Conservation (phyloP, 2,113 vertebrate genomes). For the Bettongia penicillata region DNA sequence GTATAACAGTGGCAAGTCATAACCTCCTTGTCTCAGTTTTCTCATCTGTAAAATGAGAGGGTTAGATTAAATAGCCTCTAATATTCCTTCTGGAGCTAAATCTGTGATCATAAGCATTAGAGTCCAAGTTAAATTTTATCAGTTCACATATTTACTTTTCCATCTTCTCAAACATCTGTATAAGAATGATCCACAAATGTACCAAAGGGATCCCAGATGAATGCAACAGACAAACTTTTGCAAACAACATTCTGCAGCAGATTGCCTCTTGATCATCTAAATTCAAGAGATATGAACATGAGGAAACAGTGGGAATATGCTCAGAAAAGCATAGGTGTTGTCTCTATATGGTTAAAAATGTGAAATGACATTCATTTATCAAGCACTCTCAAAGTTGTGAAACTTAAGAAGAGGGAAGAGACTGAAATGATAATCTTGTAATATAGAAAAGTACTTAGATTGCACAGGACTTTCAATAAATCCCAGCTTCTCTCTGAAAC, state of each 20-base stretch:
- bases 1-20: not conserved
- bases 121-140: not conserved
- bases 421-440: not conserved
- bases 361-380: not conserved
- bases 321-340: not conserved
- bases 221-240: not conserved
- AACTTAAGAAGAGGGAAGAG: not conserved
- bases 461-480: not conserved
- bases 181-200: not conserved
- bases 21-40: not conserved
- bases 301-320: conserved; percentile 2
- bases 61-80: not conserved
- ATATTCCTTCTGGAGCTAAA: not conserved
- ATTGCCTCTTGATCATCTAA: conserved; percentile 19
- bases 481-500: not conserved
- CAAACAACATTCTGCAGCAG: not conserved
- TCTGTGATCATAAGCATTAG: not conserved
- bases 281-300: conserved; percentile 12
- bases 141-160: not conserved
- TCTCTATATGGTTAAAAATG: not conserved
- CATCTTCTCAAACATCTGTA: not conserved
- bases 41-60: not conserved
- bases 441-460: not conserved
- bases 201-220: not conserved
- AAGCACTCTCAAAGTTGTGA: not conserved